These are phyloP conservation scores for Agelas oroides DNA, from an alignment of 37 sponge, comb jelly and placozoan species.

Conservation along the genomic window DNA sequence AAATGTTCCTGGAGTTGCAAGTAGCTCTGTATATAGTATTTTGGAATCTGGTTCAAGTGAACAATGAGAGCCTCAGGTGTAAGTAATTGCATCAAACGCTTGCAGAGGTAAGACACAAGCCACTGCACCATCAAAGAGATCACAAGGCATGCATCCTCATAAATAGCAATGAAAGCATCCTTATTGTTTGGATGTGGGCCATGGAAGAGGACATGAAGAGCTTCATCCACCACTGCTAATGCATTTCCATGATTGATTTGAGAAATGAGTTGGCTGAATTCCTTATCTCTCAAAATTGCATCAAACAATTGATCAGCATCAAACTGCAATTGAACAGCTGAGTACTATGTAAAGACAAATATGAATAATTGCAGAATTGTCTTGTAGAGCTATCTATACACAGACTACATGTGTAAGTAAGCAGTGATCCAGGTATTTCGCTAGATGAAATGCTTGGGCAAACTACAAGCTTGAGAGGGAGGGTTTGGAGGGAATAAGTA, in stretches of 20 bases:
- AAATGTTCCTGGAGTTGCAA: constrained; percentile 74
- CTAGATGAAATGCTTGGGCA: no score
- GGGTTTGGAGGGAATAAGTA: no score
- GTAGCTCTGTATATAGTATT: constrained; percentile 45
- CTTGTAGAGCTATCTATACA: no score
- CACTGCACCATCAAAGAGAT: constrained; percentile 42
- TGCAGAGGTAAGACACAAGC: constrained; percentile 40
- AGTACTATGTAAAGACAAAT: constrained; percentile 20
- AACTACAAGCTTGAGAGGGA: no score
- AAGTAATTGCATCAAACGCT: constrained; percentile 47
- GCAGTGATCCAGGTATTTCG: no score
- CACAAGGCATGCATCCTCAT: not conserved
- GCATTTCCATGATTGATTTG: not conserved
- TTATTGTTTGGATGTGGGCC: not conserved
- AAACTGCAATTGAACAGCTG: constrained; percentile 25
- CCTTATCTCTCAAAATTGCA: not conserved
- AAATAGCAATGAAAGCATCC: not conserved
- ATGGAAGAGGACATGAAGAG: not conserved
- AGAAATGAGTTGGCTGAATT: no score
- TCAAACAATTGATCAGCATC: constrained; percentile 21
- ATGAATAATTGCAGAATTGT: no score
- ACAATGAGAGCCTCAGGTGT: constrained; percentile 55
- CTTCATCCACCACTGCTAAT: constrained; percentile 4
- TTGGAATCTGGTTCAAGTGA: constrained; percentile 32
- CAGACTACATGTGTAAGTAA: no score